These are phyloP conservation scores for Hyalella azteca DNA, from an alignment of 2,888 invertebrate species.

Conservation along the genomic window DNA sequence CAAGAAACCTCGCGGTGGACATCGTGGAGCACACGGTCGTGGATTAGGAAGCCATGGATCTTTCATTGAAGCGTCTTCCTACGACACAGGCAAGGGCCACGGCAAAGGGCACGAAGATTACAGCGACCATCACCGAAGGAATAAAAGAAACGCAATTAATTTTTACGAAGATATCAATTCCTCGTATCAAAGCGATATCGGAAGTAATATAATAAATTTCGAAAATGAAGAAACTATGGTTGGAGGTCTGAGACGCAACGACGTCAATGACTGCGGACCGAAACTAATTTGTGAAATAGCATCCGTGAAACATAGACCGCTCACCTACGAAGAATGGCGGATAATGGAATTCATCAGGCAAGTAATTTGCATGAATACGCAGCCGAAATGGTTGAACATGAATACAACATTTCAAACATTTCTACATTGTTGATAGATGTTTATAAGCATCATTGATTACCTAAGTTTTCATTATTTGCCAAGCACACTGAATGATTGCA, in stretches of 20 bases:
- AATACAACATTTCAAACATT: not conserved
- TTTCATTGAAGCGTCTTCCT: not conserved
- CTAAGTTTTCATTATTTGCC: too few species aligned
- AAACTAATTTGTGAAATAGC: not conserved
- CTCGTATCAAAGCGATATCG: not conserved
- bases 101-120: not conserved
- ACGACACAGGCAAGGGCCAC: not conserved
- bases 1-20: not conserved
- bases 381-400: not conserved
- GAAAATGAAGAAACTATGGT: not conserved
- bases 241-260: not conserved
- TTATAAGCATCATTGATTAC: too few species aligned
- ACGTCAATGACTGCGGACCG: not conserved
- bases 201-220: not conserved
- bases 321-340: constrained; percentile 21
- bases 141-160: not conserved
- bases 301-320: not conserved
- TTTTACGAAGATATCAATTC: not conserved
- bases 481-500: too few species aligned
- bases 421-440: not conserved
- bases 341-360: constrained; percentile 8
- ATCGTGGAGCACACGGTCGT: not conserved
- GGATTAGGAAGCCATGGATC: not conserved
- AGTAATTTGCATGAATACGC: not conserved
- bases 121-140: not conserved